phyloP scores from a whole-genome alignment of 2,113 vertebrate species.

The Lamprotornis superbus region DNA sequence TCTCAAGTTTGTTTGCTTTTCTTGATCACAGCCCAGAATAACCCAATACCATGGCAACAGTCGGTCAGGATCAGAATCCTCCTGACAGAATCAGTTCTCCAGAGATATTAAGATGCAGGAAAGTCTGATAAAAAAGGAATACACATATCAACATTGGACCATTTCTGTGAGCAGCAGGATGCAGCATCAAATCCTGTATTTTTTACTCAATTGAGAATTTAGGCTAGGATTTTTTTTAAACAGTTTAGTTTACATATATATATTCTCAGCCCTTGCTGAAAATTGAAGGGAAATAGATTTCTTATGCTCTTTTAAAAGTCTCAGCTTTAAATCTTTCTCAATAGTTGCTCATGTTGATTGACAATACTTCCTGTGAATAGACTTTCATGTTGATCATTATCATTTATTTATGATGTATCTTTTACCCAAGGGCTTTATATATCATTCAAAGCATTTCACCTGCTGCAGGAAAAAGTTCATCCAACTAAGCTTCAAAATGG shows the following conservation, averaged over 20 bases:
- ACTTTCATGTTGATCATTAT: slow-evolving; percentile 33
- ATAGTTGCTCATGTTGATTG: slow-evolving; percentile 8
- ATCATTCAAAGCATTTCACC: slow-evolving; percentile 21
- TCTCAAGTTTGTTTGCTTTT: slow-evolving; percentile 23
- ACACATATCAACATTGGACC: not conserved
- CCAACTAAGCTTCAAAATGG: not conserved
- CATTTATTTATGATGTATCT: slow-evolving; percentile 42
- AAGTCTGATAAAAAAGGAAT: slow-evolving; percentile 21
- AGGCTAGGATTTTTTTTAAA: not conserved
- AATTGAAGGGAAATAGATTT: not conserved
- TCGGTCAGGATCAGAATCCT: slow-evolving; percentile 13
- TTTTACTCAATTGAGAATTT: not conserved
- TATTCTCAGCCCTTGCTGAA: not conserved
- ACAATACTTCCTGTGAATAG: slow-evolving; percentile 23
- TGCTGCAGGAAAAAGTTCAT: not conserved
- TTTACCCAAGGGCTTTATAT: not conserved
- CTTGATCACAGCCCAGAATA: slow-evolving; percentile 36
- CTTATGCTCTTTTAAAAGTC: not conserved
- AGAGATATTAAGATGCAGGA: slow-evolving; percentile 32
- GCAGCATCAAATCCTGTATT: not conserved
- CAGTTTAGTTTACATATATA: not conserved
- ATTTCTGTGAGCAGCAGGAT: not conserved
- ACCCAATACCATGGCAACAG: slow-evolving; percentile 32
- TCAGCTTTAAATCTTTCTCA: slow-evolving; percentile 21
- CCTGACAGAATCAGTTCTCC: slow-evolving; percentile 33